Evolutionary conservation across 2,888 invertebrate species (phyloP).

Genomic region (Belgica antarctica): DNA sequence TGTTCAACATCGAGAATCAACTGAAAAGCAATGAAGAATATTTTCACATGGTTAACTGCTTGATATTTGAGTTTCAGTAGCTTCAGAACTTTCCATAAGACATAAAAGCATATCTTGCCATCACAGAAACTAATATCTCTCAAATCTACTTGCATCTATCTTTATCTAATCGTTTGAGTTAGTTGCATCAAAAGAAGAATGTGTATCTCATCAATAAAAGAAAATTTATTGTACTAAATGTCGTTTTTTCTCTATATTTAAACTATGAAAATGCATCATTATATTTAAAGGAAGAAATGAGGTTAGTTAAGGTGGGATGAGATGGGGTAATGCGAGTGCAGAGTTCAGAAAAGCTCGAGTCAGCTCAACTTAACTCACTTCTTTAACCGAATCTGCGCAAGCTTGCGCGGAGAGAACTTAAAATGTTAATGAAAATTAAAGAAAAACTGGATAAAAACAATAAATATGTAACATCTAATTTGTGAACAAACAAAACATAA

Average conservation of each 20-base stretch:
- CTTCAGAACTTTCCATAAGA: too few relatives aligned
- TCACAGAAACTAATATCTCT: background rate
- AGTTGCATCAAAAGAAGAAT: background rate
- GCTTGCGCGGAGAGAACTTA: conserved; percentile 10
- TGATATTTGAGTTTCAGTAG: too few relatives aligned
- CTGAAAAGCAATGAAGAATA: too few relatives aligned
- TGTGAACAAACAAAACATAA: conserved; percentile 26
- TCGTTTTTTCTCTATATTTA: conserved; percentile 24
- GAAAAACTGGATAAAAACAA: conserved; percentile 21
- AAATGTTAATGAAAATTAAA: conserved; percentile 10
- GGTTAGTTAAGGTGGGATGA: too few relatives aligned
- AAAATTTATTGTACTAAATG: conserved; percentile 20
- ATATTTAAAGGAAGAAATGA: conserved; percentile 3
- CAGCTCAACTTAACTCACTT: too few relatives aligned
- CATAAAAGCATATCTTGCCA: background rate
- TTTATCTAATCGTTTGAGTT: background rate
- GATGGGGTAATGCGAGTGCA: too few relatives aligned
- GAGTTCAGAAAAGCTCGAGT: too few relatives aligned
- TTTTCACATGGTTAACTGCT: too few relatives aligned
- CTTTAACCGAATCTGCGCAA: too few relatives aligned
- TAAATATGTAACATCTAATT: conserved; percentile 33
- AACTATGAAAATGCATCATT: conserved; percentile 14
- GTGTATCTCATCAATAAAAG: background rate
- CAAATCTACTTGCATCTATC: background rate
- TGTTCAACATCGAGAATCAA: too few relatives aligned